Conservation (phyloP, 2,888 invertebrate genomes). For the Noctua janthe region DNA sequence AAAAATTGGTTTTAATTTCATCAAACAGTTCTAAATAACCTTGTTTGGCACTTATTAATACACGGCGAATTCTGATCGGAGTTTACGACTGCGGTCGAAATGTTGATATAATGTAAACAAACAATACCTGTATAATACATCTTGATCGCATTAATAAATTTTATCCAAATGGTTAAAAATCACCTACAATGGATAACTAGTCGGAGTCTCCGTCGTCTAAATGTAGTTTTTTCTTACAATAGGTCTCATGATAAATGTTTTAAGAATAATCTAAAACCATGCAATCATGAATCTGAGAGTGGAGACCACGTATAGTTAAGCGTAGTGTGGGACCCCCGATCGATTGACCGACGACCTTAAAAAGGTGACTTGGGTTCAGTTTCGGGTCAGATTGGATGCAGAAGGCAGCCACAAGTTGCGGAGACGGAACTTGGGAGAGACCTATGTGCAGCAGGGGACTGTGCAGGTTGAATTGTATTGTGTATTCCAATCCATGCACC, state of each 20-base stretch:
- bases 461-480: neutral
- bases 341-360: neutral
- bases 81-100: neutral
- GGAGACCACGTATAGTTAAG: neutral
- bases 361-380: neutral
- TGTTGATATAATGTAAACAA: neutral
- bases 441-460: neutral
- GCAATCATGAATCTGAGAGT: neutral
- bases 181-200: neutral
- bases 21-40: constrained; percentile 8
- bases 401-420: neutral
- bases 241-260: neutral
- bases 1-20: constrained; percentile 26
- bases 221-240: neutral
- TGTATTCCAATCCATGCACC: neutral
- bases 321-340: neutral
- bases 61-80: neutral
- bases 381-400: neutral
- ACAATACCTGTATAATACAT: too few relatives aligned
- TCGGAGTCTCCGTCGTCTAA: neutral
- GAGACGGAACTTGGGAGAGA: neutral
- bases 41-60: neutral
- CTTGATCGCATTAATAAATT: neutral
- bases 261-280: neutral
- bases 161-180: neutral